phyloP scores from a whole-genome alignment of 2,797 vertebrate species.

The Pteropus rufus region DNA sequence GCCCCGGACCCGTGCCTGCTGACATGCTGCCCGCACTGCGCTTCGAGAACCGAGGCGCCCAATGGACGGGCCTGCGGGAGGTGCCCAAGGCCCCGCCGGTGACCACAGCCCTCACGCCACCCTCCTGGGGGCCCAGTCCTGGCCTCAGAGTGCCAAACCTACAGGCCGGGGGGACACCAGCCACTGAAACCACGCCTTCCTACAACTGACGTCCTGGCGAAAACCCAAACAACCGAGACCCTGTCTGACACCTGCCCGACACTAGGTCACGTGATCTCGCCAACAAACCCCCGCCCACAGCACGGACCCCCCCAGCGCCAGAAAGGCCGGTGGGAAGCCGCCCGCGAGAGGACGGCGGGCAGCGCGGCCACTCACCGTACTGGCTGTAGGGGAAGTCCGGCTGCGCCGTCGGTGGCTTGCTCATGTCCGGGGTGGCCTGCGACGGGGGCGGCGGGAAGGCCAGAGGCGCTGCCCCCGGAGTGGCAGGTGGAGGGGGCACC shows the following conservation, averaged over 20 bases:
- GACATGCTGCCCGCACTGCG: neutral
- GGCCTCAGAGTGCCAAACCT: neutral
- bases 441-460: conserved; percentile 95
- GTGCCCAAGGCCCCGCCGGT: neutral
- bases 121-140: neutral
- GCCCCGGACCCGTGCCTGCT: neutral
- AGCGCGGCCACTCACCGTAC: conserved; percentile 91
- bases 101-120: neutral
- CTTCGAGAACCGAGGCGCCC: neutral
- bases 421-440: conserved; percentile 98
- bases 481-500: conserved; percentile 95
- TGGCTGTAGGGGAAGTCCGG: conserved; percentile 98
- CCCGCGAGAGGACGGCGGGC: neutral
- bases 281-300: neutral
- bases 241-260: neutral
- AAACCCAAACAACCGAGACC: neutral
- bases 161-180: neutral
- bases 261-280: neutral
- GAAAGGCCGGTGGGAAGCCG: neutral
- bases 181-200: neutral
- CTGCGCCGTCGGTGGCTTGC: conserved; percentile 96
- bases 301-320: no score
- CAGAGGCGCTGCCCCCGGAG: conserved; percentile 92
- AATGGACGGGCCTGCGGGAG: neutral
- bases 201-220: neutral